These are phyloP conservation scores for Diplazon laetatorius DNA, from an alignment of 2,888 invertebrate species.

Conservation along the genomic window DNA sequence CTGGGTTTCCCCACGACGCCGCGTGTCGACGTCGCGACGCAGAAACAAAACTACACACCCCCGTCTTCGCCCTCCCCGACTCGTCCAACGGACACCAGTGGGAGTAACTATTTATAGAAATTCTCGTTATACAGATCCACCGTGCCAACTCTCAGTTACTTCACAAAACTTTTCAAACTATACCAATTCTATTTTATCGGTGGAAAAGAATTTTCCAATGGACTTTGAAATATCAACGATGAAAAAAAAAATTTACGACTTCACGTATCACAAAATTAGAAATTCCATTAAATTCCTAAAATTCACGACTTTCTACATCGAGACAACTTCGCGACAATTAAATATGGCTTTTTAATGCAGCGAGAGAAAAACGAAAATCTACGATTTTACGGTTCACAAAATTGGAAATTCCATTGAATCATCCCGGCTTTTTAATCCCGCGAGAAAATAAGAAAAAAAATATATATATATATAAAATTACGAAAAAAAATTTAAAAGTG, in stretches of 20 bases:
- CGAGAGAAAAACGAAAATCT: too few species aligned
- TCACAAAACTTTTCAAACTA: slow-evolving; percentile 60
- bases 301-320: too few species aligned
- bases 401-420: too few species aligned
- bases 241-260: neutral
- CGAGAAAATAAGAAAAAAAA: too few species aligned
- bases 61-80: slow-evolving; percentile 63
- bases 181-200: slow-evolving; percentile 53
- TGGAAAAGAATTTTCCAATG: slow-evolving; percentile 49
- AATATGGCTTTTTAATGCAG: too few species aligned
- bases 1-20: slow-evolving; percentile 69
- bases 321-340: too few species aligned
- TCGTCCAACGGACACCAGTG: slow-evolving; percentile 53
- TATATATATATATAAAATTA: too few species aligned
- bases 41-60: too few species aligned
- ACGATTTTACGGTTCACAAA: too few species aligned
- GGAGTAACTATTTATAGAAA: slow-evolving; percentile 72
- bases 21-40: slow-evolving; percentile 71
- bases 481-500: too few species aligned
- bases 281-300: too few species aligned
- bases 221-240: neutral
- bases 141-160: slow-evolving; percentile 66
- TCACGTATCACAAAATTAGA: neutral
- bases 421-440: too few species aligned
- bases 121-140: slow-evolving; percentile 59